phyloP scores from a whole-genome alignment of 2,797 vertebrate genomes.

The Chiroxiphia lanceolata region DNA sequence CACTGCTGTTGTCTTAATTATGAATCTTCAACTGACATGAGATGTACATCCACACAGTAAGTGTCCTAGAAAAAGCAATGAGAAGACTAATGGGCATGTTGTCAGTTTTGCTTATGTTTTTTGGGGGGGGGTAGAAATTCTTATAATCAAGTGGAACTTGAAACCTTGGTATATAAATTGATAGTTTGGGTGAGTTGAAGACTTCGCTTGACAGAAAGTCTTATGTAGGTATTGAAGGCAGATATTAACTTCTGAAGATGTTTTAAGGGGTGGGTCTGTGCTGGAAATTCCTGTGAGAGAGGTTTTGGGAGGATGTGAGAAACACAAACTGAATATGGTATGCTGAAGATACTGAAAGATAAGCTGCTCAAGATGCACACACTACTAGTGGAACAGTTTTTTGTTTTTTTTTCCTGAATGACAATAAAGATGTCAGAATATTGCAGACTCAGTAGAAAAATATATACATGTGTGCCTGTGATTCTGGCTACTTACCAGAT shows the following conservation, averaged over 20 bases:
- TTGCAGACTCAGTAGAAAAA: not conserved
- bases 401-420: not conserved
- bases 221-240: not conserved
- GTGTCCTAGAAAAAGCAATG: not conserved
- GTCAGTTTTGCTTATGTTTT: not conserved
- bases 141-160: not conserved
- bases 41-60: not conserved
- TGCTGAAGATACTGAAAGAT: not conserved
- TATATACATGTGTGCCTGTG: rapidly evolving
- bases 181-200: rapidly evolving
- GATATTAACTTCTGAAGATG: not conserved
- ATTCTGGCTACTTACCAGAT: not conserved
- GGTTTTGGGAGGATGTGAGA: not conserved
- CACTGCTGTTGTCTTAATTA: not conserved
- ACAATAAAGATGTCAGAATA: not conserved
- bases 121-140: not conserved
- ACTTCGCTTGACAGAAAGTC: not conserved
- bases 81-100: not conserved
- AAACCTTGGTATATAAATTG: not conserved
- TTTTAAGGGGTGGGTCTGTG: not conserved
- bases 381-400: rapidly evolving
- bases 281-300: not conserved
- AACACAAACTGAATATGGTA: not conserved
- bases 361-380: not conserved
- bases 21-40: not conserved